Conservation (phyloP, 2,888 invertebrate species). For the Pristionchus arcanus region DNA sequence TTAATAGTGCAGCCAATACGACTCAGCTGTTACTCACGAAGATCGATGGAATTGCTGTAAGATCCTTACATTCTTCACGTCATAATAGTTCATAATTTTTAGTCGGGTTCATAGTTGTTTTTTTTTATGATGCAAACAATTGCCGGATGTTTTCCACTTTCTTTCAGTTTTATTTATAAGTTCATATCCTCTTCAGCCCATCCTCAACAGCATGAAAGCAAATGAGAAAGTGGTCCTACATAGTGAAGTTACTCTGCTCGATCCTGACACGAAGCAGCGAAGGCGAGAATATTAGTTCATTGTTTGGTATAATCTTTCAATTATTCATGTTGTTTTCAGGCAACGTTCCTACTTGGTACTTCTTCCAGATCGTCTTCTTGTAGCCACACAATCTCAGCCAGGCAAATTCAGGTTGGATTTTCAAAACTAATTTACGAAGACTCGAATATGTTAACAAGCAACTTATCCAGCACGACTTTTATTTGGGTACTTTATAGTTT, state of each 20-base stretch:
- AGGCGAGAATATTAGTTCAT: background rate
- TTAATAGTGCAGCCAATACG: conserved; percentile 66
- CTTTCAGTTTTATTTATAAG: background rate
- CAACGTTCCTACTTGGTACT: conserved; percentile 68
- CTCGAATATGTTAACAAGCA: no score
- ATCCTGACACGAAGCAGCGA: conserved; percentile 74
- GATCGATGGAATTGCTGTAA: conserved; percentile 78
- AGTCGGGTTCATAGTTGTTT: background rate
- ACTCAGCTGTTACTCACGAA: conserved; percentile 75
- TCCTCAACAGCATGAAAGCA: conserved; percentile 73
- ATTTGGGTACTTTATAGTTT: conserved; percentile 59
- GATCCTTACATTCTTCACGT: background rate
- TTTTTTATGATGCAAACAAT: no score
- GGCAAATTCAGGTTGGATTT: conserved; percentile 33
- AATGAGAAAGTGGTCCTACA: conserved; percentile 74
- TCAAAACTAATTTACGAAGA: background rate
- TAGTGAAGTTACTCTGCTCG: conserved; percentile 74
- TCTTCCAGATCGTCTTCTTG: conserved; percentile 72
- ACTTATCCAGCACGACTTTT: no score
- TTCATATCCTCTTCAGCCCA: conserved; percentile 61
- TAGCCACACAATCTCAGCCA: conserved; percentile 60
- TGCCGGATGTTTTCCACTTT: background rate
- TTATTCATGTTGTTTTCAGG: background rate
- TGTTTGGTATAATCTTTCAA: background rate
- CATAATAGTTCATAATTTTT: background rate